Percentiles rank a stretch among this genome's conserved stretches.
Evolutionary conservation across 2,888 invertebrate species (phyloP).

Genomic region (Pristionchus maxplancki): DNA sequence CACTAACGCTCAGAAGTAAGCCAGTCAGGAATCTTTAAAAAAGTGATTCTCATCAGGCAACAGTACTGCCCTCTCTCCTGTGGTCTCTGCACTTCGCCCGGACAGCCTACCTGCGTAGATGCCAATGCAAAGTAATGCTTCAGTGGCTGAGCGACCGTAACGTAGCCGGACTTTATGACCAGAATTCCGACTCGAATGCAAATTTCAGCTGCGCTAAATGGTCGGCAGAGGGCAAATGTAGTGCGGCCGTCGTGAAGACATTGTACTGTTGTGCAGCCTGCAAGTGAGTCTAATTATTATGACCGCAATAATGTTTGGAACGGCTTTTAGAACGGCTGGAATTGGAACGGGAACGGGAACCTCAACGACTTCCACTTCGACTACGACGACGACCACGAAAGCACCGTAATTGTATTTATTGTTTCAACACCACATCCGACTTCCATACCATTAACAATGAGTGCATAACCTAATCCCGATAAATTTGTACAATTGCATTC

Average conservation of each 20-base stretch:
- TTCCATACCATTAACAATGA: too few relatives aligned
- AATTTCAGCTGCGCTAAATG: not conserved
- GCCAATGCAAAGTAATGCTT: not conserved
- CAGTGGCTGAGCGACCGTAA: not conserved
- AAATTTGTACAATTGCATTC: too few relatives aligned
- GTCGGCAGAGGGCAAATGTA: not conserved
- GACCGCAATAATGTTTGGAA: not conserved
- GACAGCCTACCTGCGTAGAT: not conserved
- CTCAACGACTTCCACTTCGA: not conserved
- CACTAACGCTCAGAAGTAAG: not conserved
- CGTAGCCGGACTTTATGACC: too few relatives aligned
- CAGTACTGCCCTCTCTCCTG: not conserved
- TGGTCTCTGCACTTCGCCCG: not conserved
- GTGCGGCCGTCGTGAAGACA: not conserved
- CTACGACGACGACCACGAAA: not conserved
- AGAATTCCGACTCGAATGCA: too few relatives aligned
- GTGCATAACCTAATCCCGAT: too few relatives aligned
- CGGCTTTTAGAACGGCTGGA: not conserved
- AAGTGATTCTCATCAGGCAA: not conserved
- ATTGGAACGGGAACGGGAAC: not conserved
- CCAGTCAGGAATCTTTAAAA: not conserved
- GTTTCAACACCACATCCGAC: too few relatives aligned
- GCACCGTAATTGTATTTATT: too few relatives aligned
- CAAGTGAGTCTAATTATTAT: not conserved
- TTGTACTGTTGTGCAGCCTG: not conserved